Evolutionary conservation across 2,797 vertebrate genomes (phyloP), one percentile per base, ranked within the genome.

Genomic region (Karalla daura): DNA sequence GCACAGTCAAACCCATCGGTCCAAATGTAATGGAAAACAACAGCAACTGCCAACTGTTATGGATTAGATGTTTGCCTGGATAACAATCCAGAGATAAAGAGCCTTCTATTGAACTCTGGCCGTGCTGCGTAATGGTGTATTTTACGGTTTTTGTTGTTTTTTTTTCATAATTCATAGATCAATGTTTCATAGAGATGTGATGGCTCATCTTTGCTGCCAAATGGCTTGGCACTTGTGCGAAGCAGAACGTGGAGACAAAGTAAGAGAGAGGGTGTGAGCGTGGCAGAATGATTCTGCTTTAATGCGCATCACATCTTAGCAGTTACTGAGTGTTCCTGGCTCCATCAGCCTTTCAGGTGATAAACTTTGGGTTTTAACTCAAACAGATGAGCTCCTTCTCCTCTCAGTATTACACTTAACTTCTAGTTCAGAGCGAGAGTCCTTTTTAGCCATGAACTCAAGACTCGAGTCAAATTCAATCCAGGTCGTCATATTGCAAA

Each of bases 111-210:
- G 25, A 78, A 47, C 5, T 5, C 15, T 45, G 24, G 28, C 17
- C 10, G 53, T 7, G 30, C 32, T 33, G 55, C 13, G 47, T 35
- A 23, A 32, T 39, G 41, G 20, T 3, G 0, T 30, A 3, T 59
- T 64, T 46, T 37, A 49, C 44, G 41, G 65, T 70, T 64, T n/a
- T n/a, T n/a, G n/a, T n/a, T n/a, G n/a, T n/a, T n/a, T n/a, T n/a
- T n/a, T n/a, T n/a, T n/a, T n/a, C n/a, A n/a, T 4, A 40, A 37
- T 67, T 50, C 33, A 35, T 33, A 75, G 23, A 76, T 85, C 41
- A 80, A 81, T 76, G 77, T 72, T 70, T 73, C 30, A 80, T 70
- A 49, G 28, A 40, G 53, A 58, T 64, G 30, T 43, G n/a, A n/a
- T n/a, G 37, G 69, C 53, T 44, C 20, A 7, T 71, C 36, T 66